Evolutionary conservation across 2,113 vertebrate species (phyloP), one percentile per base, ranked within the genome.

Genomic region (Pachyramphus minor): DNA sequence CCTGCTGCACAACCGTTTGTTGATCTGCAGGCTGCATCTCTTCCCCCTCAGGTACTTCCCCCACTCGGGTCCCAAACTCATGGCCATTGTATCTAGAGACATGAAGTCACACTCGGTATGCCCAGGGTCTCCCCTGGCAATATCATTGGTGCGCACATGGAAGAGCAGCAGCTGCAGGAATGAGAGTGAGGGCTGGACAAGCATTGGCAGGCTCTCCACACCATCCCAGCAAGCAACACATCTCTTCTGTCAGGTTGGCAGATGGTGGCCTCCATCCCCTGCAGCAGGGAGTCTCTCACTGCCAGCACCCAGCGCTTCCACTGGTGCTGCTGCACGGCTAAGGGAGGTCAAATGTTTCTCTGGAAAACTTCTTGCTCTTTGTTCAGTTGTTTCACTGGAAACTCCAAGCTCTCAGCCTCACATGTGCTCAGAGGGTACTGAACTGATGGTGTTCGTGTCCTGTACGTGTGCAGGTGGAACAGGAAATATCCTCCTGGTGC

Each of bases 101-200:
- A 39, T 12, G 27, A 68, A 41, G 14, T 28, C 74, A 31, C 23
- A 7, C 5, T 33, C 44, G 23, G 30, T 62, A n/a, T 1, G 3
- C 17, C 49, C 16, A 0, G 2, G 31, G 41, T 73, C 60, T 79
- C 35, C 27, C 31, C 49, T 59, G 28, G n/a, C 31, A 66, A 9
- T 27, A 56, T 60, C 1, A 0, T 41, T 2, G 2, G 24, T 35
- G n/a, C 8, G 30, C n/a, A 47, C 7, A 10, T 4, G 49, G 31
- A 25, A 87, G 9, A 63, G 41, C 42, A 81, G 49, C 13, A 12
- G 22, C 5, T 8, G 41, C 20, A 20, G 19, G 31, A 16, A 12
- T 41, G 35, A 62, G 6, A 24, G 56, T 20, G 14, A 50, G 27
- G 31, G 28, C 55, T 63, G 47, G 27, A 69, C 41, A 56, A 81